These are phyloP conservation scores for Chelonia mydas DNA, from an alignment of 2,797 vertebrate species.

Conservation along the genomic window DNA sequence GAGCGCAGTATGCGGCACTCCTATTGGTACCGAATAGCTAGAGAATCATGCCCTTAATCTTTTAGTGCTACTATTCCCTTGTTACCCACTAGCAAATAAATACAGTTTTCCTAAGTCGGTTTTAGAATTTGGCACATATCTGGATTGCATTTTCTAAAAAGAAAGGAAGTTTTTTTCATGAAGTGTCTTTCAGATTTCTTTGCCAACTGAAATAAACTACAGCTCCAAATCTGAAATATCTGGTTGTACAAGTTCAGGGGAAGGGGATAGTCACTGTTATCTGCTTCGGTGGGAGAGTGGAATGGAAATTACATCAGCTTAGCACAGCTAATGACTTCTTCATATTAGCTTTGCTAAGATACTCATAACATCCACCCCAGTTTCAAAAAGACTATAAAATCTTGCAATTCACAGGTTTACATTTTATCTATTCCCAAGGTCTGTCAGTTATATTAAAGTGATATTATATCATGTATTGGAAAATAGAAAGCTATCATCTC, in stretches of 20 bases:
- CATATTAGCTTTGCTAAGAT: conserved; percentile 67
- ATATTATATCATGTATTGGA: conserved; percentile 71
- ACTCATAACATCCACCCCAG: conserved; percentile 51
- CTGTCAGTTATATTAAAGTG: conserved; percentile 69
- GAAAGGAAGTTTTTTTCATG: neutral
- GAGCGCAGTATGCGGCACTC: neutral
- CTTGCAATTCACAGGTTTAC: conserved; percentile 69
- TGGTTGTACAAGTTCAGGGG: conserved; percentile 35
- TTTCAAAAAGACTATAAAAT: conserved; percentile 72
- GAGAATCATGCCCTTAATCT: neutral
- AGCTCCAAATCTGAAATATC: conserved; percentile 45
- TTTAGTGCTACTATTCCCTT: neutral
- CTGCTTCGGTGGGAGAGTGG: conserved; percentile 23
- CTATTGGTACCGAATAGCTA: neutral
- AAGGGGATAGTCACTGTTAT: conserved; percentile 56
- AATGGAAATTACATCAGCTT: conserved; percentile 38
- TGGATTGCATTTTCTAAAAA: neutral
- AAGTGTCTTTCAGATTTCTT: conserved; percentile 60
- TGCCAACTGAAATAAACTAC: conserved; percentile 51
- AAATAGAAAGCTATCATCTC: conserved; percentile 79
- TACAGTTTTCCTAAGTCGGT: neutral
- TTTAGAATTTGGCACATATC: conserved; percentile 8
- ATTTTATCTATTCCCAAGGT: conserved; percentile 70
- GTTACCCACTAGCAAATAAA: neutral
- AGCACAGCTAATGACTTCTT: conserved; percentile 62